A percentile compares a stretch with the other conserved stretches of the same genome.
Conservation (phyloP, 1,140 invertebrate species). For the Zophobas atratus region DNA sequence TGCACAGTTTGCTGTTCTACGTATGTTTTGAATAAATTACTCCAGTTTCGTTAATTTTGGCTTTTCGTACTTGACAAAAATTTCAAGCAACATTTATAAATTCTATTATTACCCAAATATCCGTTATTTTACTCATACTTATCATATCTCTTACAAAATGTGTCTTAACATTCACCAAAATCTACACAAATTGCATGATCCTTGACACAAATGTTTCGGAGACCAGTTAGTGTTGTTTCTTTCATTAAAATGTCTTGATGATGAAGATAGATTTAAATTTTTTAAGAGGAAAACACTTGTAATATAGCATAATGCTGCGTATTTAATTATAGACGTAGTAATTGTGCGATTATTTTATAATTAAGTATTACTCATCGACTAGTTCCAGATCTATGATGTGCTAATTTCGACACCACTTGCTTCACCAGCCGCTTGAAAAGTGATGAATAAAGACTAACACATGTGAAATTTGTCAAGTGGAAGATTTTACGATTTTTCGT, state of each 20-base stretch:
- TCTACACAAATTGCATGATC: slow-evolving; percentile 47
- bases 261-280: slow-evolving; percentile 36
- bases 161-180: slow-evolving; percentile 43
- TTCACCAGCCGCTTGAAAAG: slow-evolving; percentile 13
- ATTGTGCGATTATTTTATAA: slow-evolving; percentile 50
- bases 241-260: slow-evolving; percentile 33
- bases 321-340: slow-evolving; percentile 47
- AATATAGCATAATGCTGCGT: slow-evolving; percentile 44
- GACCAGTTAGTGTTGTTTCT: slow-evolving; percentile 45
- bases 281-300: slow-evolving; percentile 43
- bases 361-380: slow-evolving; percentile 46
- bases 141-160: slow-evolving; percentile 41
- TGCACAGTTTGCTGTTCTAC: no score
- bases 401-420: slow-evolving; percentile 44
- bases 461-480: neutral
- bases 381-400: slow-evolving; percentile 44
- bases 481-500: no score
- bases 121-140: slow-evolving; percentile 40
- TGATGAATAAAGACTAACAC: neutral
- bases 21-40: neutral
- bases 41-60: neutral
- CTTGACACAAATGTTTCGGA: slow-evolving; percentile 50
- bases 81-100: neutral
- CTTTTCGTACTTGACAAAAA: neutral
- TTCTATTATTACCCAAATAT: slow-evolving; percentile 19